These are phyloP conservation scores for Parus major DNA, from an alignment of 2,113 vertebrate species.

Conservation along the genomic window DNA sequence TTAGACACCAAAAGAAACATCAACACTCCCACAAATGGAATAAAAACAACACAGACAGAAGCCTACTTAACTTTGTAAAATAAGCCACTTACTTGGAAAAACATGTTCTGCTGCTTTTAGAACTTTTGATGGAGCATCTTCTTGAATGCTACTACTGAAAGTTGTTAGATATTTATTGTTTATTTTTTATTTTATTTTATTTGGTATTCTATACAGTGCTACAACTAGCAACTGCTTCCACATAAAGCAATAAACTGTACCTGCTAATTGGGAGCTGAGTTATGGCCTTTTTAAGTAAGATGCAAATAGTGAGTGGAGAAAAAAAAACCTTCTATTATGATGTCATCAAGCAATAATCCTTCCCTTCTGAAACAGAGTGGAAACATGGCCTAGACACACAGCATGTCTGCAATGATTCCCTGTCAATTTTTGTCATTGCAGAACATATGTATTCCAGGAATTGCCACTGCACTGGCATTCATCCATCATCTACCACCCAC, in stretches of 20 bases:
- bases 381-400: not conserved
- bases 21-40: not conserved
- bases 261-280: not conserved
- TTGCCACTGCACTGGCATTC: not conserved
- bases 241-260: not conserved
- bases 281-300: not conserved
- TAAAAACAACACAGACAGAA: not conserved
- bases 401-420: not conserved
- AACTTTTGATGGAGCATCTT: not conserved
- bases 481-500: not conserved
- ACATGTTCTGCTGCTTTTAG: not conserved
- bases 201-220: not conserved
- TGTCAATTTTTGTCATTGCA: not conserved
- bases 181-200: too few relatives aligned
- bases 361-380: not conserved
- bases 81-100: not conserved
- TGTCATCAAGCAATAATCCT: not conserved
- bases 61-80: not conserved
- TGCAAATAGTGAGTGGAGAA: not conserved
- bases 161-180: not conserved
- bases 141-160: not conserved
- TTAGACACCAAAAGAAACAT: constrained; percentile 5
- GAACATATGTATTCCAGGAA: not conserved
- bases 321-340: not conserved
- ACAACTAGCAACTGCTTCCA: not conserved